Evolutionary conservation across 30 jellyfish, hydroid and myxozoan genomes (phyloP).

Genomic region (Chironex yamaguchii): DNA sequence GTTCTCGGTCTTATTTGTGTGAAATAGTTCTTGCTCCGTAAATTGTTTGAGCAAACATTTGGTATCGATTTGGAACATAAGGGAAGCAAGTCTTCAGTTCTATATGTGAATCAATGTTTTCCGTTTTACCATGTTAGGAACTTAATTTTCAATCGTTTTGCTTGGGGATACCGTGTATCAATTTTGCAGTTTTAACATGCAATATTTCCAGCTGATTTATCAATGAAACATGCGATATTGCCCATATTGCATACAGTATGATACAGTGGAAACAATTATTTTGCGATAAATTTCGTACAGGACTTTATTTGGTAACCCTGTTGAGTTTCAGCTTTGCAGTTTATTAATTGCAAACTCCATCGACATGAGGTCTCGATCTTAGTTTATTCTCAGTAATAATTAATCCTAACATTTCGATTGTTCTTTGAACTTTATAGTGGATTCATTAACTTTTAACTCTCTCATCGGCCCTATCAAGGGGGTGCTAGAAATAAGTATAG

Average conservation of each 20-base stretch:
- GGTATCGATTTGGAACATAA: constrained; percentile 43
- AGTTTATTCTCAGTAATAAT: constrained; percentile 36
- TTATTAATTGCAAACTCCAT: neutral
- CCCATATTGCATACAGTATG: constrained; percentile 1
- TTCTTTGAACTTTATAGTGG: constrained; percentile 28
- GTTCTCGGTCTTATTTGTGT: constrained; percentile 50
- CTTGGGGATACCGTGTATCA: constrained; percentile 16
- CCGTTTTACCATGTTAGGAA: constrained; percentile 2
- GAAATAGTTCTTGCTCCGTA: constrained; percentile 57
- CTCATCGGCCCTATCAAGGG: constrained; percentile 69
- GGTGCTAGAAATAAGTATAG: constrained; percentile 44
- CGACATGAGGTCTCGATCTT: constrained; percentile 47
- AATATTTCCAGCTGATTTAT: constrained; percentile 5
- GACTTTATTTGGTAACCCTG: neutral
- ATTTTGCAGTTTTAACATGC: constrained; percentile 30
- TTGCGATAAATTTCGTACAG: neutral
- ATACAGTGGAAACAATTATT: neutral
- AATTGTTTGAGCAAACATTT: constrained; percentile 49
- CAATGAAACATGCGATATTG: neutral
- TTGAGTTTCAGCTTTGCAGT: neutral
- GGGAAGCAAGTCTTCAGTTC: constrained; percentile 46
- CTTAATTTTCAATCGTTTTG: neutral
- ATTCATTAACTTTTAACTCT: constrained; percentile 21
- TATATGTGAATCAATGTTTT: neutral
- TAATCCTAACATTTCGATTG: constrained; percentile 54